Conservation (phyloP, 37 sponge, comb jelly and placozoan species). For the Spongia lamella region DNA sequence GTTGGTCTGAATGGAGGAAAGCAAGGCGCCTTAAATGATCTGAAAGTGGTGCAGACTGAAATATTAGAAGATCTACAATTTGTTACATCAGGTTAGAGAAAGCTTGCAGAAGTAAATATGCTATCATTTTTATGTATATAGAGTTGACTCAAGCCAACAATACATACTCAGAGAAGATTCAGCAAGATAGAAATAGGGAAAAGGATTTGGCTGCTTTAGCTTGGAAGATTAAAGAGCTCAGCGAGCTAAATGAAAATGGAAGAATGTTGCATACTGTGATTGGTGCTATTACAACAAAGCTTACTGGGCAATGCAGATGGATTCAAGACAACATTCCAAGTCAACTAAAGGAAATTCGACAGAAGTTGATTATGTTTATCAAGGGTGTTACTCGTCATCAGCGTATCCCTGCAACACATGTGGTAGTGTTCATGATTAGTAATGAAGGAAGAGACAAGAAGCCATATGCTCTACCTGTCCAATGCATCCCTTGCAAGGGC, state of each 20-base stretch:
- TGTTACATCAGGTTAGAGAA: too few relatives aligned
- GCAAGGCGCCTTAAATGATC: too few relatives aligned
- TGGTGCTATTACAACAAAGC: too few relatives aligned
- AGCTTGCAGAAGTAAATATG: too few relatives aligned
- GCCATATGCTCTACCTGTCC: slow-evolving; percentile 47
- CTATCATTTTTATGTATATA: too few relatives aligned
- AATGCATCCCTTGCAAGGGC: slow-evolving; percentile 3
- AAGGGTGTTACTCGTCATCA: slow-evolving; percentile 10
- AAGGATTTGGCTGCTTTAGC: neutral
- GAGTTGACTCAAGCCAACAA: too few relatives aligned
- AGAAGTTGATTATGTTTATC: neutral
- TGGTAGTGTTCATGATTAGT: slow-evolving; percentile 33
- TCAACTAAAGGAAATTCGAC: neutral
- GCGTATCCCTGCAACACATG: slow-evolving; percentile 39
- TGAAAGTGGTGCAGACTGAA: too few relatives aligned
- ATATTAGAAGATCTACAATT: too few relatives aligned
- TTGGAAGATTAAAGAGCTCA: slow-evolving; percentile 9
- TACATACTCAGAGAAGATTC: too few relatives aligned
- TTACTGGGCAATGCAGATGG: too few relatives aligned
- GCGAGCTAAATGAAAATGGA: neutral
- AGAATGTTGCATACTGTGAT: neutral
- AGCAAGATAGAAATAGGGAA: neutral
- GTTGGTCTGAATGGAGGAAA: too few relatives aligned
- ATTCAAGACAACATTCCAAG: neutral
- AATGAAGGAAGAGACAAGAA: slow-evolving; percentile 18